Conservation (phyloP, 2,113 vertebrate species). For the Dendropsophus ebraccatus region DNA sequence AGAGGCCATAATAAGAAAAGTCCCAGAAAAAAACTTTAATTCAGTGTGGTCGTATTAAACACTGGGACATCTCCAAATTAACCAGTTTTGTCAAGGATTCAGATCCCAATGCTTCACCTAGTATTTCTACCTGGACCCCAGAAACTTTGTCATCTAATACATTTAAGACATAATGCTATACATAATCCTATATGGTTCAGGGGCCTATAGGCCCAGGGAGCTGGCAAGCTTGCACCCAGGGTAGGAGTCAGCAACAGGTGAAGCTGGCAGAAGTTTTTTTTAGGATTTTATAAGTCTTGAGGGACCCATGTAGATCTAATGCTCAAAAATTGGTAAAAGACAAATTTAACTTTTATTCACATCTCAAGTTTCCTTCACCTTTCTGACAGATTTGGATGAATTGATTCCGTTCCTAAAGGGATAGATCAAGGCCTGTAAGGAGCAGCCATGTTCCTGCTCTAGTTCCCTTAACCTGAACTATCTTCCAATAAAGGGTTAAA, state of each 20-base stretch:
- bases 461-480: no score
- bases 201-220: no score
- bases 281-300: not conserved
- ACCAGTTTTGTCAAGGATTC: no score
- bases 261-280: not conserved
- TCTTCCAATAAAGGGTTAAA: not conserved
- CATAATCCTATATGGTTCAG: not conserved
- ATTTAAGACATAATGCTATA: not conserved
- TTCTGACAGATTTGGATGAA: not conserved
- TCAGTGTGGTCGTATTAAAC: no score
- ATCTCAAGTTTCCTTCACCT: not conserved
- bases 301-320: not conserved
- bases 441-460: not conserved
- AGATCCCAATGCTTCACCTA: no score
- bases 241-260: not conserved
- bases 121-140: no score
- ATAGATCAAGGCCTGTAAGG: not conserved
- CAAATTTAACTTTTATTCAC: not conserved
- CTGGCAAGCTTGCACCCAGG: not conserved
- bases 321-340: not conserved
- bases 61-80: no score
- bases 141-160: no score
- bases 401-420: not conserved
- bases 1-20: no score
- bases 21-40: no score